These are phyloP conservation scores for Scolanthus callimorphus DNA, from an alignment of 92 coral and sea anemone genomes.

Conservation along the genomic window DNA sequence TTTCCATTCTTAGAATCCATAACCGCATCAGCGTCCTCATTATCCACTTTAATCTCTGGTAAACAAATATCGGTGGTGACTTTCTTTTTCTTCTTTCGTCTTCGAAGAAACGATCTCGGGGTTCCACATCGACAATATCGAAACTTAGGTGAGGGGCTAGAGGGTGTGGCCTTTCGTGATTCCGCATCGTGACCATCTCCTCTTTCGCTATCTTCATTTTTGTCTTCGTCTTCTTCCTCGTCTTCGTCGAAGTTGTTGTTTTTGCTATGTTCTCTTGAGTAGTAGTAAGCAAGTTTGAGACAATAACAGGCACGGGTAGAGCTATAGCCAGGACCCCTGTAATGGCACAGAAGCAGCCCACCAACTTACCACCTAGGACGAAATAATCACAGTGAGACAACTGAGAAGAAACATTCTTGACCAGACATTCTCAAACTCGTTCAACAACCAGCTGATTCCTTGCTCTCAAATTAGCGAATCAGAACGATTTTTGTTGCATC, in stretches of 20 bases:
- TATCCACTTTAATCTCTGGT: not conserved
- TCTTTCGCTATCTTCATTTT: constrained; percentile 9
- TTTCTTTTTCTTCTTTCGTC: not conserved
- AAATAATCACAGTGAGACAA: too few species aligned
- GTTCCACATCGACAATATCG: not conserved
- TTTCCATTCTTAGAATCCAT: too few species aligned
- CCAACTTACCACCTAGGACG: constrained; percentile 72
- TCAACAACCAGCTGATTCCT: too few species aligned
- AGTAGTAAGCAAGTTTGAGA: constrained; percentile 86
- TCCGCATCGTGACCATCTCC: too few species aligned
- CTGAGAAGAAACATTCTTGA: too few species aligned
- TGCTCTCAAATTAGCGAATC: too few species aligned
- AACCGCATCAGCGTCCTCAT: too few species aligned
- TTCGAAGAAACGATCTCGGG: not conserved
- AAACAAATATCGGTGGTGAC: not conserved
- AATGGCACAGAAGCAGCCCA: constrained; percentile 88
- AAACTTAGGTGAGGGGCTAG: not conserved
- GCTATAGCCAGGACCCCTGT: constrained; percentile 85
- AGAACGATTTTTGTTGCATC: too few species aligned
- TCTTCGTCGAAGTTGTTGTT: constrained; percentile 30
- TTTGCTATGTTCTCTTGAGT: constrained; percentile 73
- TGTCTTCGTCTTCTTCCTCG: constrained; percentile 14
- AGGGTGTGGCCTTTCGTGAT: not conserved
- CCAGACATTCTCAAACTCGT: too few species aligned
- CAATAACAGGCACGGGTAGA: constrained; percentile 86